phyloP scores from a whole-genome alignment of 2,797 vertebrate genomes.

The Synaphobranchus kaupii region DNA sequence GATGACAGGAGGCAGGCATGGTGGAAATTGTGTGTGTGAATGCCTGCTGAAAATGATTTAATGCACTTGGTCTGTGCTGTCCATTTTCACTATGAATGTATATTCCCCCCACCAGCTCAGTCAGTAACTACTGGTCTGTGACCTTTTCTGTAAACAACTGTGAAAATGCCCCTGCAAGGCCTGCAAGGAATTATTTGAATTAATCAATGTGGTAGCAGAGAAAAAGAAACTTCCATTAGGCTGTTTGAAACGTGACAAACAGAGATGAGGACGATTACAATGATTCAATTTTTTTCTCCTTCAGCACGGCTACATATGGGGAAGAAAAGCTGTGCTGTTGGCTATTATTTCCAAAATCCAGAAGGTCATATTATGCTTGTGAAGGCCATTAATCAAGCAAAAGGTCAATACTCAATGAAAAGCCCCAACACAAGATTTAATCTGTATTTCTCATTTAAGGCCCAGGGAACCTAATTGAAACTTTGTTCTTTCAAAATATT shows the following conservation, averaged over 20 bases:
- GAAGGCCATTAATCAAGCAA: slow-evolving; percentile 58
- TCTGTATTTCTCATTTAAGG: slow-evolving; percentile 56
- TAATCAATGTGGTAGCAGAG: slow-evolving; percentile 23
- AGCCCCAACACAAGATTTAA: slow-evolving; percentile 53
- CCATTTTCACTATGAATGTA: background rate
- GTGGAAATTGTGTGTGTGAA: background rate
- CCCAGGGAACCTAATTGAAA: slow-evolving; percentile 48
- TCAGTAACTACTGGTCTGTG: slow-evolving; percentile 5
- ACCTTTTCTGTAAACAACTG: slow-evolving; percentile 4
- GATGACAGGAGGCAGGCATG: background rate
- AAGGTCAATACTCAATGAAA: slow-evolving; percentile 63
- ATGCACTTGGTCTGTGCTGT: background rate
- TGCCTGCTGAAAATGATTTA: background rate
- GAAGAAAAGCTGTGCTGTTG: slow-evolving; percentile 10
- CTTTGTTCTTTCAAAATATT: slow-evolving; percentile 30
- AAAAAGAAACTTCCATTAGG: slow-evolving; percentile 14
- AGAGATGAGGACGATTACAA: slow-evolving; percentile 22
- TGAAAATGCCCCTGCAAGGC: background rate
- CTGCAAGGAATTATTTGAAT: slow-evolving; percentile 21
- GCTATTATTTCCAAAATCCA: slow-evolving; percentile 39
- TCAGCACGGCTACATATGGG: slow-evolving; percentile 21
- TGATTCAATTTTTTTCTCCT: slow-evolving; percentile 12
- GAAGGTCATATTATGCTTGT: slow-evolving; percentile 46
- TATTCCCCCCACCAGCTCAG: background rate
- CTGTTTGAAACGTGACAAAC: slow-evolving; percentile 21